These are phyloP conservation scores for Percina caprodes DNA, from an alignment of 2,113 vertebrate genomes.

Conservation along the genomic window DNA sequence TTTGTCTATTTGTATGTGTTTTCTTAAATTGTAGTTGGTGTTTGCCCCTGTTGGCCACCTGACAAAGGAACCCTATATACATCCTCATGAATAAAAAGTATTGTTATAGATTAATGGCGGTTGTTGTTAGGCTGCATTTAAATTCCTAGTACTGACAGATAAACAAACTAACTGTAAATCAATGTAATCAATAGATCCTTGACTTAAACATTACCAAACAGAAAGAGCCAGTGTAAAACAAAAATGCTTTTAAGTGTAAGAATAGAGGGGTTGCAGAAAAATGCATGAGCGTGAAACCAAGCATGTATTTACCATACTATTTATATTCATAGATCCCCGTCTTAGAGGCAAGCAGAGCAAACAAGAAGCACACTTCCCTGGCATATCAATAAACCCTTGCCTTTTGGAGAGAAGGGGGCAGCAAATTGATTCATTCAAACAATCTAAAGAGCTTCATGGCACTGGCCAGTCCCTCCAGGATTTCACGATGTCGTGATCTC, in stretches of 20 bases:
- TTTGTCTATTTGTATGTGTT: too few relatives aligned
- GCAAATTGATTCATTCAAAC: conserved; percentile 29
- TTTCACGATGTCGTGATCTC: too few relatives aligned
- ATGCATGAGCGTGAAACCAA: conserved; percentile 29
- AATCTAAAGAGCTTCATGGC: conserved; percentile 27
- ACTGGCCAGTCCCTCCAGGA: neutral
- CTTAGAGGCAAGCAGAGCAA: conserved; percentile 18
- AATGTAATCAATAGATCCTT: neutral
- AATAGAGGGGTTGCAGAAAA: conserved; percentile 4
- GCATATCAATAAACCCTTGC: conserved; percentile 6
- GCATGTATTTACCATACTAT: conserved; percentile 35
- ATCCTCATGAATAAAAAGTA: neutral
- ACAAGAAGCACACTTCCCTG: conserved; percentile 27
- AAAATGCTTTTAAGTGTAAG: conserved; percentile 5
- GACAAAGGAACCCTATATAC: neutral
- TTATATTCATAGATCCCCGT: conserved; percentile 41
- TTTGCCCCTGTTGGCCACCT: too few relatives aligned
- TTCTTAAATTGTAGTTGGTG: too few relatives aligned
- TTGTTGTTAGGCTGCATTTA: neutral
- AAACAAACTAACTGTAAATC: neutral
- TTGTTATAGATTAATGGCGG: neutral
- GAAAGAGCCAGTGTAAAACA: neutral
- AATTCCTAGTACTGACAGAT: neutral
- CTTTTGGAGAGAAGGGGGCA: conserved; percentile 7
- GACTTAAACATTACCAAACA: conserved; percentile 6